Conservation (phyloP, 2,797 vertebrate genomes). For the Falco berigora region DNA sequence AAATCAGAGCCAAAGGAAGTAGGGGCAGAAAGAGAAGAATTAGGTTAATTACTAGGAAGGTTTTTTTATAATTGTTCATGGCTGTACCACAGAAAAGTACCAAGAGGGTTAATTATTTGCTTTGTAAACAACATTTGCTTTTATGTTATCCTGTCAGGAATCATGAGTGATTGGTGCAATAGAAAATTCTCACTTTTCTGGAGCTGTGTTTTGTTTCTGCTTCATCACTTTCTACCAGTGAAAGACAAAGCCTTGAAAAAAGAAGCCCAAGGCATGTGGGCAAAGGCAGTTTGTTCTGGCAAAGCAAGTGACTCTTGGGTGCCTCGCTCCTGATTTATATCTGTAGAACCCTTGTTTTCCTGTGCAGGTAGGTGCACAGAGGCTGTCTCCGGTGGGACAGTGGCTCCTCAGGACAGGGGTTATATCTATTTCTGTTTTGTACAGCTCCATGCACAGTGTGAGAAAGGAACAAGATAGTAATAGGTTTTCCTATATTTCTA, state of each 20-base stretch:
- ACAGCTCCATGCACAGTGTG: not conserved
- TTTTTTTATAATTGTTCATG: not conserved
- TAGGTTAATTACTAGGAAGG: not conserved
- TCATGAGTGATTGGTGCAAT: not conserved
- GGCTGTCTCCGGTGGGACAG: not conserved
- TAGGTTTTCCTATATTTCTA: not conserved
- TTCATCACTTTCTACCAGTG: not conserved
- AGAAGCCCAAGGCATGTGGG: not conserved
- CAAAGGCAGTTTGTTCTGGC: not conserved
- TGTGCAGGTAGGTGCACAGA: not conserved
- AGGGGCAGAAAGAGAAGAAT: not conserved
- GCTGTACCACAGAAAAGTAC: not conserved
- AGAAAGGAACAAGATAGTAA: not conserved
- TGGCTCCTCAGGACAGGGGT: not conserved
- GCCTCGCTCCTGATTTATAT: not conserved
- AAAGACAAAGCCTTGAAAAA: not conserved
- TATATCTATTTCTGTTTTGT: not conserved
- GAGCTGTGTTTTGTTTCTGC: not conserved
- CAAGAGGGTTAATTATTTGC: conserved; percentile 5
- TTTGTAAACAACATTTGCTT: not conserved
- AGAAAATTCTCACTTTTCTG: not conserved
- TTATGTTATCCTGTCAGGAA: not conserved
- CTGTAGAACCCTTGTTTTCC: not conserved
- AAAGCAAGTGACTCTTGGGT: not conserved
- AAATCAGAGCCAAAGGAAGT: not conserved